Base-by-base conservation (phyloP, 2,113 vertebrate species). In the Piliocolobus tephrosceles region DNA sequence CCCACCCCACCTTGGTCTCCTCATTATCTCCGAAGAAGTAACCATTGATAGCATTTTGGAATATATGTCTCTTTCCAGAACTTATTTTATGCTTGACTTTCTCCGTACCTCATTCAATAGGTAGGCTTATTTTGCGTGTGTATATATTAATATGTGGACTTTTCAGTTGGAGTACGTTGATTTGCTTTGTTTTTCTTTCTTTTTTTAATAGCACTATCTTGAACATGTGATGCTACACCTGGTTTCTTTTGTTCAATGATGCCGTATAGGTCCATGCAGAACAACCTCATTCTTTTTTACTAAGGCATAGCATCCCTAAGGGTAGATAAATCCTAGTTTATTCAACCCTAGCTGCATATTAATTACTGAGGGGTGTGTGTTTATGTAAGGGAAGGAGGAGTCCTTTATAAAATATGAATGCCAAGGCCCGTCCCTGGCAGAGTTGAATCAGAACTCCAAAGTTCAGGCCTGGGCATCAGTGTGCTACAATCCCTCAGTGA, bases 321-420 rank as follows among this genome's bases (percentile, higher is more conserved):
- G 58, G 58, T 17, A 32, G 8, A 3, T 4, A 45, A 52, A 78
- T 30, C 22, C 57, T 11, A 22, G 66, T 58, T n/a, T 58, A 14
- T 52, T 79, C 61, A 35, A 11, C 61, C 3, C 58, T 10, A 32
- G 35, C 81, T 82, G 32, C 4, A 13, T 32, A 23, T 17, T n/a
- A 50, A 80, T 22, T 35, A 32, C 10, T 27, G 3, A 40, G 64
- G n/a, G 2, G 78, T 58, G 20, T 76, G 7, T 23, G n/a, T 18
- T 8, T 75, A 43, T 13, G 27, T 22, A 3, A 0, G 1, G 2
- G 55, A 1, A 20, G 14, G 32, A 17, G n/a, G 30, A 1, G 5
- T 27, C 25, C 23, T n/a, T 61, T 35, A 32, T 47, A 27, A 91
- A 50, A 55, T 14, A 10, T 6, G 3, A 38, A 35, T 70, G 87